These are phyloP conservation scores for Andrena bucephala DNA, from an alignment of 2,888 invertebrate genomes.

Conservation along the genomic window DNA sequence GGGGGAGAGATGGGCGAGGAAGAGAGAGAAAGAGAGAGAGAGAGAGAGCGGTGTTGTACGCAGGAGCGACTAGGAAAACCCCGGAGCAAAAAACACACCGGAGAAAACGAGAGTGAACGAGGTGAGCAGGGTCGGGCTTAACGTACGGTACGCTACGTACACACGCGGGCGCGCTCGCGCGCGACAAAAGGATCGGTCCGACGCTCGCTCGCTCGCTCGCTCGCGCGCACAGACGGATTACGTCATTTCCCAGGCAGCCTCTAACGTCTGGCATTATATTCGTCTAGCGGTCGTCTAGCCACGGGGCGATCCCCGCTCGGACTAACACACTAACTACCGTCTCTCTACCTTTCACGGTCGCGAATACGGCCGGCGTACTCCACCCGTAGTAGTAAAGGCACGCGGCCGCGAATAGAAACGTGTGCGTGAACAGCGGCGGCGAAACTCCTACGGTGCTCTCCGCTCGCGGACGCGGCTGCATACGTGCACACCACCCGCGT, in stretches of 20 bases:
- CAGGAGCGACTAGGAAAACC: constrained; percentile 65
- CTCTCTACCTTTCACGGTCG: constrained; percentile 53
- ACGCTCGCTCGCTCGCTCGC: constrained; percentile 40
- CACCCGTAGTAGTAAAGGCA: constrained; percentile 19
- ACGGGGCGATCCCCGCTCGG: constrained; percentile 65
- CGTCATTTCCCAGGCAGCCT: constrained; percentile 79
- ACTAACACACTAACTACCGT: constrained; percentile 58
- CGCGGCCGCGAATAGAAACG: neutral
- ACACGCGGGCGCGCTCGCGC: constrained; percentile 56
- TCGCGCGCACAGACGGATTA: constrained; percentile 71
- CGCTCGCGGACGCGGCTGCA: constrained; percentile 20
- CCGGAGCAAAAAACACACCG: constrained; percentile 56
- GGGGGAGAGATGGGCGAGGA: neutral
- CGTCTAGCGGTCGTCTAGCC: constrained; percentile 84
- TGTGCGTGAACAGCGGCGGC: neutral
- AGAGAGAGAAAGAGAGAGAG: constrained; percentile 8
- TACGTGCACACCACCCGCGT: constrained; percentile 16
- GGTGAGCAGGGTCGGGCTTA: constrained; percentile 52
- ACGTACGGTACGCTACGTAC: constrained; percentile 32
- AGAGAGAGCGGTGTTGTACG: constrained; percentile 41
- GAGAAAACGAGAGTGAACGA: constrained; percentile 66
- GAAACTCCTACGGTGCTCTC: constrained; percentile 9
- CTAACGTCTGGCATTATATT: constrained; percentile 78
- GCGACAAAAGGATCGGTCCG: constrained; percentile 76
- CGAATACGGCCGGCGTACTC: constrained; percentile 31